phyloP scores from a whole-genome alignment of 2,113 vertebrate species.

The Ranitomeya variabilis region DNA sequence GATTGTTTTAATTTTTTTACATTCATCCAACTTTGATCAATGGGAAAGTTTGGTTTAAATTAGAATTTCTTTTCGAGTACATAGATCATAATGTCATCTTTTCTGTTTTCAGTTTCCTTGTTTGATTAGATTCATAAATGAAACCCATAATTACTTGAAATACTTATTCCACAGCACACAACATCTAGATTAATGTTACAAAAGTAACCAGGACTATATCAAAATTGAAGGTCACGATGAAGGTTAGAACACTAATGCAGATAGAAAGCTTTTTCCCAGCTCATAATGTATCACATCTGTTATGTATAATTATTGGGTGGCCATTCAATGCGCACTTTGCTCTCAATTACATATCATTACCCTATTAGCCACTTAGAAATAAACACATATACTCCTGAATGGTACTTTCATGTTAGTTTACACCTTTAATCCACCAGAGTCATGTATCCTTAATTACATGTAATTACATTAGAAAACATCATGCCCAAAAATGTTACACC shows the following conservation, averaged over 20 bases:
- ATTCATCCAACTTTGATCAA: not conserved
- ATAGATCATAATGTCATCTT: not conserved
- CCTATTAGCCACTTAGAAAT: slow-evolving; percentile 23
- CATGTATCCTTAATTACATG: not conserved
- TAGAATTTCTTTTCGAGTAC: not conserved
- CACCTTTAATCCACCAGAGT: not conserved
- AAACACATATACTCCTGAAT: not conserved
- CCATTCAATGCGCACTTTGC: slow-evolving; percentile 42
- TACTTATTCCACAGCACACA: not conserved
- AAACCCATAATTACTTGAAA: not conserved
- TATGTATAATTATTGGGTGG: slow-evolving; percentile 42
- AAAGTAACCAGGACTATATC: not conserved
- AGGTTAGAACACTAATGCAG: slow-evolving; percentile 16
- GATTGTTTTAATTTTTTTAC: not conserved
- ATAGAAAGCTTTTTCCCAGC: not conserved
- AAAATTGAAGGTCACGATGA: not conserved
- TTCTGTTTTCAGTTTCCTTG: not conserved
- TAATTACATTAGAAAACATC: slow-evolving; percentile 9
- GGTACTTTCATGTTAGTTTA: not conserved
- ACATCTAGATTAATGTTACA: not conserved
- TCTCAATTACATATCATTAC: slow-evolving; percentile 54
- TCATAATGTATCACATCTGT: slow-evolving; percentile 41
- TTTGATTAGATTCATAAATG: slow-evolving; percentile 5
- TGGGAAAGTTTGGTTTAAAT: not conserved
- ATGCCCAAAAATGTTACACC: not conserved